Percentiles rank a stretch among this genome's conserved stretches.
Evolutionary conservation across 2,797 vertebrate genomes (phyloP).

Genomic region (Steatocranus sp.): DNA sequence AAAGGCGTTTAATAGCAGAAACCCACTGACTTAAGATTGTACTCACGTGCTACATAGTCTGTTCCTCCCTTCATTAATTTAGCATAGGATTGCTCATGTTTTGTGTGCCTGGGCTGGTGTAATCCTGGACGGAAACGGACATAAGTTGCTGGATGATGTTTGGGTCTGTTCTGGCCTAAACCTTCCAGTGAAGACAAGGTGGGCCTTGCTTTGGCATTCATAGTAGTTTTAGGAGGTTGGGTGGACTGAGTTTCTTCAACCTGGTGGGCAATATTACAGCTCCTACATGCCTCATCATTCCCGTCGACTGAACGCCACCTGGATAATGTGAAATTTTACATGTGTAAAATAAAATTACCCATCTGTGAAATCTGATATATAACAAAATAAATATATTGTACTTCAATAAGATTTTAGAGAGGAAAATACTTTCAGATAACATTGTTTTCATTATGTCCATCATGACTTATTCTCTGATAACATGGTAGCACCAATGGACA

Average conservation of each 20-base stretch:
- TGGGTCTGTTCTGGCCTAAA: neutral
- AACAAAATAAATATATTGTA: neutral
- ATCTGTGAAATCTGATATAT: neutral
- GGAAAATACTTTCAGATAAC: neutral
- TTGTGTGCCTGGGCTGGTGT: neutral
- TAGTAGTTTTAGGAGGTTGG: neutral
- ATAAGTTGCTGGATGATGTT: neutral
- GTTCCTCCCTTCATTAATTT: constrained; percentile 7
- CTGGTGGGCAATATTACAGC: constrained; percentile 28
- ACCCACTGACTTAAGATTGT: neutral
- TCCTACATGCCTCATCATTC: constrained; percentile 52
- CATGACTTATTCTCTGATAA: neutral
- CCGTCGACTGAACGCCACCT: constrained; percentile 71
- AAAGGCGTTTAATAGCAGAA: neutral
- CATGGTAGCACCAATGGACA: neutral
- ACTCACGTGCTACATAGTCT: constrained; percentile 9
- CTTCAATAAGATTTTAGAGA: neutral
- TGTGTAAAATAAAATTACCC: neutral
- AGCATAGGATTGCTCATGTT: neutral
- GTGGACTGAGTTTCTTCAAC: neutral
- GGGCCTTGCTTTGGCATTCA: neutral
- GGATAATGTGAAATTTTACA: neutral
- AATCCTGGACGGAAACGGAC: neutral
- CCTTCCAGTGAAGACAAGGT: neutral
- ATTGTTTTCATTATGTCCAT: neutral